These are phyloP conservation scores for Pristis pectinata DNA, from an alignment of 2,797 vertebrate genomes.

Conservation along the genomic window DNA sequence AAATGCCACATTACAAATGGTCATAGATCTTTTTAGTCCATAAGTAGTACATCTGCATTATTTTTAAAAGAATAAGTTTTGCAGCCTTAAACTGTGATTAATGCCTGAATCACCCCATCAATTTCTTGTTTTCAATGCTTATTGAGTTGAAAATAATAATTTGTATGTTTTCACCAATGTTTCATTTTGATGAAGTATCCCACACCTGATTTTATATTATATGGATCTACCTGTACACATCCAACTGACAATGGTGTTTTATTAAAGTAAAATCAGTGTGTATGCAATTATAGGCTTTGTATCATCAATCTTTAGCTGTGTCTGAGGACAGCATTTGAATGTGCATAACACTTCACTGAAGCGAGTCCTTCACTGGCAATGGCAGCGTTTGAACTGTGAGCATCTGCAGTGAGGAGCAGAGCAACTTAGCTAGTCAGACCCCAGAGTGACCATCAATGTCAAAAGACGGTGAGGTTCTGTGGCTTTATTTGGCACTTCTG, in stretches of 20 bases:
- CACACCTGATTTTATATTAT: neutral
- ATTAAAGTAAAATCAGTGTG: neutral
- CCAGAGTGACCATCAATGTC: too few species aligned
- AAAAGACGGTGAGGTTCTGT: too few species aligned
- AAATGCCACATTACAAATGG: neutral
- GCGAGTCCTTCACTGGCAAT: neutral
- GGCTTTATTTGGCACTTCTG: too few species aligned
- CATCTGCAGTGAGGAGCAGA: too few species aligned
- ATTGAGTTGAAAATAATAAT: neutral
- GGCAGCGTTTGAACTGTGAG: too few species aligned
- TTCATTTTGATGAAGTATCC: neutral
- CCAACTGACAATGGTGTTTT: neutral
- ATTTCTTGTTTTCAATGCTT: neutral
- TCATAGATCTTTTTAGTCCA: neutral
- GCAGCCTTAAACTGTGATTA: neutral
- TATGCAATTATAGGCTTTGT: neutral
- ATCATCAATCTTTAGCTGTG: neutral
- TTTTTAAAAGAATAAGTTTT: neutral
- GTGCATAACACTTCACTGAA: neutral
- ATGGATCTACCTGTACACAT: too few species aligned
- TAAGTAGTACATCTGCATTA: neutral
- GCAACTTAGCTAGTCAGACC: too few species aligned
- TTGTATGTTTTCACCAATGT: neutral
- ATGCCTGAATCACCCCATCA: neutral
- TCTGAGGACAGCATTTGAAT: neutral